These are phyloP conservation scores for Tragelaphus buxtoni DNA, from an alignment of 2,113 vertebrate species.

Conservation along the genomic window DNA sequence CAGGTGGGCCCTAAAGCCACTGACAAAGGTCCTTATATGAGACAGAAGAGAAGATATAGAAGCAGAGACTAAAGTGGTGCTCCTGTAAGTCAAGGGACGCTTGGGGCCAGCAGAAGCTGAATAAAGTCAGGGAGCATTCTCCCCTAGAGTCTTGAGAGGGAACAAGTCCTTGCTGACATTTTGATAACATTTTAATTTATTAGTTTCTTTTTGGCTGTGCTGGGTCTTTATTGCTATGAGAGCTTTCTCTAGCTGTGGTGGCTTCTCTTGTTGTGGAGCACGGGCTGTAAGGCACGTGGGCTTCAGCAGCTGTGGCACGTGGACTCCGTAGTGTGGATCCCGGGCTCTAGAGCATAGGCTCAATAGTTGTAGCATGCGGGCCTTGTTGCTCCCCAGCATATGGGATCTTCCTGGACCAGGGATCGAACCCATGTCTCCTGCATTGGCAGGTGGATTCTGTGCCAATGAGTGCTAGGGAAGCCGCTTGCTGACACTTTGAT, in stretches of 20 bases:
- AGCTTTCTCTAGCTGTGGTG: background rate
- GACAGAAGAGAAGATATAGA: background rate
- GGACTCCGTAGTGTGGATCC: background rate
- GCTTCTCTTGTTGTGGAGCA: rapidly evolving
- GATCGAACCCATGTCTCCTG: background rate
- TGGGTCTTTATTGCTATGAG: background rate
- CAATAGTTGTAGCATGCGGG: background rate
- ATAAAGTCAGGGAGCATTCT: background rate
- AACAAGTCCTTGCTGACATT: background rate
- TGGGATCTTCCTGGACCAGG: background rate
- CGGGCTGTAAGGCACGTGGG: background rate
- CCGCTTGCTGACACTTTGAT: background rate
- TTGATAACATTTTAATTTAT: background rate
- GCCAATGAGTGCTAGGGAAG: background rate
- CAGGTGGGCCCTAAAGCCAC: background rate
- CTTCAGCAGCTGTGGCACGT: background rate
- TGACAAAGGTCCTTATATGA: background rate
- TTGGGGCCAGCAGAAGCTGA: background rate
- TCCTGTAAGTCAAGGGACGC: background rate
- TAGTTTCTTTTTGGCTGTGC: background rate
- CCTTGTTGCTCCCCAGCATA: background rate
- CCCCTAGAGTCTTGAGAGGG: background rate
- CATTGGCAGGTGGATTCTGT: background rate
- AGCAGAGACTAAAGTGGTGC: background rate
- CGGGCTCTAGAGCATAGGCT: background rate